Conservation (phyloP, 2,797 vertebrate species). For the Acomys russatus region DNA sequence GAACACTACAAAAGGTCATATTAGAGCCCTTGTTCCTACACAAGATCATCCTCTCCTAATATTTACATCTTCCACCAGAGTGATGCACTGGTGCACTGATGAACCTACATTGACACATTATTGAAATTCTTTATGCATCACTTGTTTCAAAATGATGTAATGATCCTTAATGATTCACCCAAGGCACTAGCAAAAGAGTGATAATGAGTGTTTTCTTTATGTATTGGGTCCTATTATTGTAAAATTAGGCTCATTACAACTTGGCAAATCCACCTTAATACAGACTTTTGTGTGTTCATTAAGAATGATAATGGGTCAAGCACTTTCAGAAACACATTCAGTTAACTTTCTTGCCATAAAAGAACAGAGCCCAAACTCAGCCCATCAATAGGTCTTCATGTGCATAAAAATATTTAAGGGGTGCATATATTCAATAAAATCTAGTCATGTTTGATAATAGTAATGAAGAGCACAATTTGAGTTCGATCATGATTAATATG, state of each 20-base stretch:
- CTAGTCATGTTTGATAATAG: not conserved
- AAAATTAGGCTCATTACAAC: conserved; percentile 57
- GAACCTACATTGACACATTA: not conserved
- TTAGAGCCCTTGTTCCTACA: accelerated
- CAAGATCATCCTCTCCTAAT: not conserved
- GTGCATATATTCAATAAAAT: not conserved
- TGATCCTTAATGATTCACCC: conserved; percentile 5
- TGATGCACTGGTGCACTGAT: not conserved
- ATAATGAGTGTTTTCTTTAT: conserved; percentile 64
- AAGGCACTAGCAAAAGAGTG: not conserved
- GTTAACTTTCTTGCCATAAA: not conserved
- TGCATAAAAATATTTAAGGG: not conserved
- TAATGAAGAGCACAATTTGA: not conserved
- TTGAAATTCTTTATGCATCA: conserved; percentile 37
- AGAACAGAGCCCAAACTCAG: not conserved
- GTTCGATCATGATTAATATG: not conserved
- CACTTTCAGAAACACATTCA: not conserved
- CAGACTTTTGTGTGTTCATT: not conserved
- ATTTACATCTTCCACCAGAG: not conserved
- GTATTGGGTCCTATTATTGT: not conserved
- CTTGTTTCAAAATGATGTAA: conserved; percentile 46
- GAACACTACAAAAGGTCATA: not conserved
- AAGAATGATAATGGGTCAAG: conserved; percentile 33
- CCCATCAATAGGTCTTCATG: not conserved
- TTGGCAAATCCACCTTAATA: conserved; percentile 46